Percentiles rank a stretch among this genome's conserved stretches.
phyloP scores from a whole-genome alignment of 1,140 invertebrate genomes.

The Dendrolimus kikuchii region DNA sequence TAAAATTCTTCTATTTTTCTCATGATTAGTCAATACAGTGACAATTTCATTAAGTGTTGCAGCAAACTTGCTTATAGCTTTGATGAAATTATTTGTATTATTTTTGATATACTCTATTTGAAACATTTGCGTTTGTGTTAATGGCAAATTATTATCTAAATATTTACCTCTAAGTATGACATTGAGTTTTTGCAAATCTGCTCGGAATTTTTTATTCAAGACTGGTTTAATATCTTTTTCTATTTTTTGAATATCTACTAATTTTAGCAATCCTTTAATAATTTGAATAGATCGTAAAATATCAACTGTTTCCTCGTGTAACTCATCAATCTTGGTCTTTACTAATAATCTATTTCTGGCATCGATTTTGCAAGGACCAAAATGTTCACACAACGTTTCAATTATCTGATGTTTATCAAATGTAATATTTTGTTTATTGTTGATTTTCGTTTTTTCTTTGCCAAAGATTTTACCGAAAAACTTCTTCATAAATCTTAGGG shows the following conservation, averaged over 20 bases:
- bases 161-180: conserved; percentile 30
- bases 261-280: conserved; percentile 41
- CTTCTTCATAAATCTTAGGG: conserved; percentile 30
- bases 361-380: conserved; percentile 29
- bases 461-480: conserved; percentile 30
- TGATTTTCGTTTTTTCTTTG: background rate
- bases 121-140: conserved; percentile 23
- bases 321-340: conserved; percentile 28
- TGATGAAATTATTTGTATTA: conserved; percentile 35
- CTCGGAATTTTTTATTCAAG: conserved; percentile 7
- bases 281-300: conserved; percentile 38
- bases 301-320: conserved; percentile 33
- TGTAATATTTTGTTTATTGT: conserved; percentile 6
- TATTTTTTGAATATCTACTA: conserved; percentile 24
- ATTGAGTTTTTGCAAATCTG: conserved; percentile 34
- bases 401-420: conserved; percentile 21
- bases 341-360: conserved; percentile 22
- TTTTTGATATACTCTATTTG: conserved; percentile 47
- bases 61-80: conserved; percentile 43
- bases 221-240: conserved; percentile 1
- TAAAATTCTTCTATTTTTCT: conserved; percentile 8
- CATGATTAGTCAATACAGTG: conserved; percentile 21
- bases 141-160: conserved; percentile 7
- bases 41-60: conserved; percentile 40
- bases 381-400: conserved; percentile 33